Conservation (phyloP, 2,888 invertebrate species). For the Trichogramma dendrolimi region DNA sequence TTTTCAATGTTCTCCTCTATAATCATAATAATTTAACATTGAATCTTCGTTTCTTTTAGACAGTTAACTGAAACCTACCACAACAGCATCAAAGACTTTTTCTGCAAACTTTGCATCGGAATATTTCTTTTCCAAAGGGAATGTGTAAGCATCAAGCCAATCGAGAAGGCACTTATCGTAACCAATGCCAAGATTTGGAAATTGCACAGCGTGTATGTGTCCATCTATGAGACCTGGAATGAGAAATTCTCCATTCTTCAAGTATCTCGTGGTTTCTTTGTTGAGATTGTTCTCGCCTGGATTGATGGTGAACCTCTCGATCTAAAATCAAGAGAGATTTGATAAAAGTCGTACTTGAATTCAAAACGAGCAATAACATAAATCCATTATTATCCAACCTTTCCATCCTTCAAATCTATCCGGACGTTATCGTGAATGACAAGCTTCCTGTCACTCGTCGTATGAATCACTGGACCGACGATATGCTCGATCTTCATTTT, state of each 20-base stretch:
- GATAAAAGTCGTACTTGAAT: background rate
- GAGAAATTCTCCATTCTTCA: slow-evolving; percentile 60
- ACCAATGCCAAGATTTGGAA: slow-evolving; percentile 80
- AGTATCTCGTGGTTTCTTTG: slow-evolving; percentile 28
- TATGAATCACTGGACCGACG: slow-evolving; percentile 44
- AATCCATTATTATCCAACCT: slow-evolving; percentile 34
- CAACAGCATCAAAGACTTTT: slow-evolving; percentile 69
- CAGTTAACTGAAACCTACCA: slow-evolving; percentile 58
- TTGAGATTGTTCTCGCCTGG: slow-evolving; percentile 28
- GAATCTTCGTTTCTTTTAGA: slow-evolving; percentile 14
- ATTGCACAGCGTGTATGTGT: slow-evolving; percentile 87
- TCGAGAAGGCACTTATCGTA: slow-evolving; percentile 74
- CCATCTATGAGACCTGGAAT: slow-evolving; percentile 87
- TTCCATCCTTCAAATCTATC: slow-evolving; percentile 42
- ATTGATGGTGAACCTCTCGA: slow-evolving; percentile 33
- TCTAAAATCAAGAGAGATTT: slow-evolving; percentile 33
- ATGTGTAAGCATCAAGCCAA: slow-evolving; percentile 83
- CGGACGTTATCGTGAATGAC: slow-evolving; percentile 37
- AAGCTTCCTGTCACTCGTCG: slow-evolving; percentile 36
- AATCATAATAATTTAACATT: slow-evolving; percentile 14
- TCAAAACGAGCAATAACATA: background rate
- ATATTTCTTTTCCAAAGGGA: slow-evolving; percentile 75
- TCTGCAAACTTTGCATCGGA: slow-evolving; percentile 65
- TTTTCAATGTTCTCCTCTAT: slow-evolving; percentile 67
- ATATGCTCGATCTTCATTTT: slow-evolving; percentile 37